A percentile compares a stretch with the other conserved stretches of the same genome.
Conservation (phyloP, 1,140 invertebrate species). For the Plodia interpunctella region DNA sequence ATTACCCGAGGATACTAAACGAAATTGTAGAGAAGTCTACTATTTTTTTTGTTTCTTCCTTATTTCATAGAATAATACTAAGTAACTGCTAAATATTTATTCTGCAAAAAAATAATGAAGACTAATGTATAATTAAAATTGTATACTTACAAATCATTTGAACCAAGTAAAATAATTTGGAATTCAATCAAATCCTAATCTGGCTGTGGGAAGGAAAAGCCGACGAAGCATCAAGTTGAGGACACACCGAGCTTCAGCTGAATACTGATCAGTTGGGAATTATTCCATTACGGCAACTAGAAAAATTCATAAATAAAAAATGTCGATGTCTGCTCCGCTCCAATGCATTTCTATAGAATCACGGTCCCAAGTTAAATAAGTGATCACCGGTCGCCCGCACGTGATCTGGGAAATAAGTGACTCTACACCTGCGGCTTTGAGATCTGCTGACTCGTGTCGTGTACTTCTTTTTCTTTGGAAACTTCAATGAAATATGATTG, state of each 20-base stretch:
- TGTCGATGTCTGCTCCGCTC: conserved; percentile 49
- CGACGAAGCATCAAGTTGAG: conserved; percentile 41
- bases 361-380: conserved; percentile 69
- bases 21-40: neutral
- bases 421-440: conserved; percentile 26
- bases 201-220: conserved; percentile 28
- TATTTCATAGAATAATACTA: neutral
- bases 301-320: conserved; percentile 73
- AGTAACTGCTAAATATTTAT: neutral
- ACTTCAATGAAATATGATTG: neutral
- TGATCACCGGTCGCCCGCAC: conserved; percentile 62
- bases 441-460: neutral
- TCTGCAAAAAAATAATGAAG: neutral
- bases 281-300: conserved; percentile 61
- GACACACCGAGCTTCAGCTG: conserved; percentile 47
- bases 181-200: conserved; percentile 51
- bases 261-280: conserved; percentile 62
- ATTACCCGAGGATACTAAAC: conserved; percentile 1
- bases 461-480: neutral
- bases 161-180: conserved; percentile 29
- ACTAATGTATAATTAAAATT: neutral
- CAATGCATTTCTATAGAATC: conserved; percentile 67
- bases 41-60: neutral
- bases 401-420: conserved; percentile 46
- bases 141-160: conserved; percentile 12